Percentiles rank a stretch among this genome's conserved stretches.
Evolutionary conservation across 2,888 invertebrate genomes (phyloP).

Genomic region (Leucophenga montana): DNA sequence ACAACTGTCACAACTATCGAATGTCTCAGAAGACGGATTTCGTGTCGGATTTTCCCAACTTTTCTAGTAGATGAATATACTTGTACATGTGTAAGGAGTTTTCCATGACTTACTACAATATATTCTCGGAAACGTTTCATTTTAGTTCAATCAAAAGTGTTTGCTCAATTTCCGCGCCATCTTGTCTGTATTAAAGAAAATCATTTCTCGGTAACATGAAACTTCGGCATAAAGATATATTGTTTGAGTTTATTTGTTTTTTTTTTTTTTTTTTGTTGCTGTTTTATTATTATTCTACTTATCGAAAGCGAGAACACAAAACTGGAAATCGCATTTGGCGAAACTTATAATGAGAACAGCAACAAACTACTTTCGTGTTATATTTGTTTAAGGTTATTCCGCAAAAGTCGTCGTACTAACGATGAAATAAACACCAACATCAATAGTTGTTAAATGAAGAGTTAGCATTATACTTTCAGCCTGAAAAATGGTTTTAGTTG

Average conservation of each 20-base stretch:
- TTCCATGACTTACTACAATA: too few relatives aligned
- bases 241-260: too few relatives aligned
- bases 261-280: too few relatives aligned
- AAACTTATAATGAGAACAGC: neutral
- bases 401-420: conserved; percentile 31
- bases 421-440: conserved; percentile 44
- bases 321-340: neutral
- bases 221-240: conserved; percentile 44
- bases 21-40: too few relatives aligned
- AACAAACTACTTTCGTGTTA: neutral
- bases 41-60: too few relatives aligned
- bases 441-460: too few relatives aligned
- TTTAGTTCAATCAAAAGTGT: conserved; percentile 47
- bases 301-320: neutral
- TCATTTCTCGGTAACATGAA: conserved; percentile 60
- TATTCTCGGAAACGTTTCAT: neutral
- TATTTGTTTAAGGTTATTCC: neutral
- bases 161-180: conserved; percentile 60
- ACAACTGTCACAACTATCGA: neutral
- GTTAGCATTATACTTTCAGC: too few relatives aligned
- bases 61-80: too few relatives aligned
- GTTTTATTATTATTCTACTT: too few relatives aligned
- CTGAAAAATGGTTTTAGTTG: too few relatives aligned
- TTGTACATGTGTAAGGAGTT: too few relatives aligned
- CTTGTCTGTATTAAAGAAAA: conserved; percentile 55